These are phyloP conservation scores for Hoplodrina ambigua DNA, from an alignment of 2,888 invertebrate genomes.

Conservation along the genomic window DNA sequence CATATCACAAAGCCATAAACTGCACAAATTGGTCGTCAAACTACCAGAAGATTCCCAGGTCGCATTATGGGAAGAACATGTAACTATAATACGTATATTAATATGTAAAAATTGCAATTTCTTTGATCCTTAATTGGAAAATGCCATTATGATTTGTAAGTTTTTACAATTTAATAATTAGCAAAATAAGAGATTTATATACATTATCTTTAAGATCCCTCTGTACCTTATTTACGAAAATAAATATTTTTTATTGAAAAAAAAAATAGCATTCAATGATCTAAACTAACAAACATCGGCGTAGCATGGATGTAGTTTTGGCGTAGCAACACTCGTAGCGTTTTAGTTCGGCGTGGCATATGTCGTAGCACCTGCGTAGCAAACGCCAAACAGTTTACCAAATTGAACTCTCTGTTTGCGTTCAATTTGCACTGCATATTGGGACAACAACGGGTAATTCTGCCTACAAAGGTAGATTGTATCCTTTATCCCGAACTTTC, in stretches of 20 bases:
- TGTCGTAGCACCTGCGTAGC: slow-evolving; percentile 32
- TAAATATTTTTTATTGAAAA: neutral
- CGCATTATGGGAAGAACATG: no score
- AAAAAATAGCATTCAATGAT: slow-evolving; percentile 4
- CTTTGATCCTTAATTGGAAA: neutral
- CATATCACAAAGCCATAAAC: no score
- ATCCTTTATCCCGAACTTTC: neutral
- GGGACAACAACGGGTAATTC: neutral
- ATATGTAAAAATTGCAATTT: neutral
- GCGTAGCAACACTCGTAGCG: slow-evolving; percentile 18
- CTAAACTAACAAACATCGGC: neutral
- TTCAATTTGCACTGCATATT: neutral
- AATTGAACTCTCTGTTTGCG: neutral
- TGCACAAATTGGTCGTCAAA: no score
- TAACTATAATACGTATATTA: no score
- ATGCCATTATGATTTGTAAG: neutral
- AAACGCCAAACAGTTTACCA: neutral
- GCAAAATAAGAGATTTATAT: no score
- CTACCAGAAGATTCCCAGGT: no score
- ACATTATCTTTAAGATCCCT: no score
- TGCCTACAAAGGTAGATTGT: neutral
- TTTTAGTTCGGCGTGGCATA: slow-evolving; percentile 4
- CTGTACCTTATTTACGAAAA: neutral
- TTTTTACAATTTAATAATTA: neutral
- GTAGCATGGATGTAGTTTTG: neutral